Conservation (phyloP, 2,797 vertebrate species). For the Menidia menidia region DNA sequence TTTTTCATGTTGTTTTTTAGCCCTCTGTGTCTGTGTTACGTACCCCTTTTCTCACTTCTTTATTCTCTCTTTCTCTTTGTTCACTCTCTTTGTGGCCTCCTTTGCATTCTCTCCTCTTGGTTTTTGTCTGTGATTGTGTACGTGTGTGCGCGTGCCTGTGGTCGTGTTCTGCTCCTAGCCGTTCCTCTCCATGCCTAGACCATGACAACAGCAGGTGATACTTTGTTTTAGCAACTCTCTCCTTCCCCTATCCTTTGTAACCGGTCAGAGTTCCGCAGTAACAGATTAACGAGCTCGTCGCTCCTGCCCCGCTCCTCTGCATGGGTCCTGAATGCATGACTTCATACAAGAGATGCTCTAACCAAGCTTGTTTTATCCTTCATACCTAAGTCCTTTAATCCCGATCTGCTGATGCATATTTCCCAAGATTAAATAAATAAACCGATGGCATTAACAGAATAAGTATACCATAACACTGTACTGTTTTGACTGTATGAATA, state of each 20-base stretch:
- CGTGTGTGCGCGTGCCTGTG: conserved; percentile 76
- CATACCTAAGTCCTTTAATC: conserved; percentile 20
- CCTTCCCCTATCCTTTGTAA: conserved; percentile 24
- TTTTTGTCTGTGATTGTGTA: conserved; percentile 74
- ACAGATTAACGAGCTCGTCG: conserved; percentile 3
- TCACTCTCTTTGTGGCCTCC: conserved; percentile 44
- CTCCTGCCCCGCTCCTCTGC: too few species aligned
- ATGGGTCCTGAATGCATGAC: conserved; percentile 47
- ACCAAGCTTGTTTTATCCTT: conserved; percentile 8
- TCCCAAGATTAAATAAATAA: background rate
- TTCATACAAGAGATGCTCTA: conserved; percentile 18
- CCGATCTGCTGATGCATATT: conserved; percentile 3
- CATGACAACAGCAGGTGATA: conserved; percentile 99
- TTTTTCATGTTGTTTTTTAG: conserved; percentile 35
- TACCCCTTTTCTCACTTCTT: conserved; percentile 40
- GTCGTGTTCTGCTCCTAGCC: conserved; percentile 93
- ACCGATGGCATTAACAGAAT: background rate
- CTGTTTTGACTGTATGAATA: background rate
- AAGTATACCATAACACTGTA: background rate
- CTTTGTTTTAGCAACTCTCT: conserved; percentile 77
- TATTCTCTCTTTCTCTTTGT: conserved; percentile 54
- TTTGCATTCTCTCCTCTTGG: conserved; percentile 72
- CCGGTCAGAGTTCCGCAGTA: conserved; percentile 19
- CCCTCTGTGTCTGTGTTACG: conserved; percentile 35
- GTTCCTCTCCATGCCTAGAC: conserved; percentile 95